phyloP scores from a whole-genome alignment of 1,140 invertebrate genomes.

The Drosophila takahashii region DNA sequence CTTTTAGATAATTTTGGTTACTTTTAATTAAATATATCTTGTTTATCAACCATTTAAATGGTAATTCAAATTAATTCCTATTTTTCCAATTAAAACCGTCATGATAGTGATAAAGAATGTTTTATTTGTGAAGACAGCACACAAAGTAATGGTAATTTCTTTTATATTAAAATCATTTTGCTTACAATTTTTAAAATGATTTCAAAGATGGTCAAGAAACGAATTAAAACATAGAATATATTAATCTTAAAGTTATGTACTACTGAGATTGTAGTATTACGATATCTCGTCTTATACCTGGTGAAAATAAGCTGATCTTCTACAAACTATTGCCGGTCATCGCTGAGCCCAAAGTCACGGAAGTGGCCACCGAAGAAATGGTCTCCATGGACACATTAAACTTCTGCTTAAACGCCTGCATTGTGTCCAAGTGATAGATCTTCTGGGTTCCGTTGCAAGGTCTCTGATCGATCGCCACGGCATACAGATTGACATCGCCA shows the following conservation, averaged over 20 bases:
- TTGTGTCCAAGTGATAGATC: constrained; percentile 68
- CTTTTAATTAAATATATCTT: no score
- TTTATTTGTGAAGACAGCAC: constrained; percentile 22
- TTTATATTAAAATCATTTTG: constrained; percentile 8
- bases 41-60: no score
- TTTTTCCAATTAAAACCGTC: not conserved
- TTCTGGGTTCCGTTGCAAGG: constrained; percentile 57
- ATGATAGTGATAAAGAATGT: not conserved
- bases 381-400: constrained; percentile 76
- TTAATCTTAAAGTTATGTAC: constrained; percentile 4
- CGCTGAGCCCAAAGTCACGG: constrained; percentile 65
- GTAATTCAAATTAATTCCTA: not conserved
- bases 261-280: constrained; percentile 16
- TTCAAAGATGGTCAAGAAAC: not conserved
- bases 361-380: constrained; percentile 76
- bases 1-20: no score
- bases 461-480: constrained; percentile 63
- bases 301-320: not conserved
- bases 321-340: constrained; percentile 62
- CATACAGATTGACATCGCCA: constrained; percentile 67
- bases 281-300: not conserved
- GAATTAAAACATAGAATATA: not conserved
- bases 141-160: constrained; percentile 24
- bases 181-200: not conserved
- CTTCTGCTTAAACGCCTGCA: constrained; percentile 73